Evolutionary conservation across 2,113 vertebrate genomes (phyloP).

Genomic region (Cynocephalus volans): DNA sequence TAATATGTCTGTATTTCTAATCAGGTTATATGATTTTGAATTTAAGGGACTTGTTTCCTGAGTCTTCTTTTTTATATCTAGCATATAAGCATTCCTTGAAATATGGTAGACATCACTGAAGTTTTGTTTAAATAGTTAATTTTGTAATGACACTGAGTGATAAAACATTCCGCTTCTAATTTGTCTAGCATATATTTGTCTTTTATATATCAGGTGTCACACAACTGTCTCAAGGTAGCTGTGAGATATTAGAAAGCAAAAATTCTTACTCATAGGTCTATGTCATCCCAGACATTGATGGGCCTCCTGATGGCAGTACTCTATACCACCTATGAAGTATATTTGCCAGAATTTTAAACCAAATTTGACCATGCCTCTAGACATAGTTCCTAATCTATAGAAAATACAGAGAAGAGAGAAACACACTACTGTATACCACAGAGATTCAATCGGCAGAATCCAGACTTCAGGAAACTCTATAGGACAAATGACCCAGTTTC

Average conservation of each 20-base stretch:
- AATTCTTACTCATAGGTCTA: constrained; percentile 52
- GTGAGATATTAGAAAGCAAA: constrained; percentile 71
- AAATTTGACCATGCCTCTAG: constrained; percentile 73
- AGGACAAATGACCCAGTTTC: constrained; percentile 64
- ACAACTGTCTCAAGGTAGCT: constrained; percentile 66
- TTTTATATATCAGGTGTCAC: constrained; percentile 67
- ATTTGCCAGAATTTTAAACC: constrained; percentile 67
- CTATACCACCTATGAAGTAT: constrained; percentile 25
- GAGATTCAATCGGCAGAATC: constrained; percentile 52
- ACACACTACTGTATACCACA: constrained; percentile 32
- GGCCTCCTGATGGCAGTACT: constrained; percentile 60
- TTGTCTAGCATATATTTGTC: constrained; percentile 63
- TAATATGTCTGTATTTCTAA: constrained; percentile 71
- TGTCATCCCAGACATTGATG: constrained; percentile 58
- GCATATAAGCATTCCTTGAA: constrained; percentile 67
- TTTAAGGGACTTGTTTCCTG: constrained; percentile 63
- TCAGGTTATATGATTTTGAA: constrained; percentile 60
- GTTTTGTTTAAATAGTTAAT: constrained; percentile 61
- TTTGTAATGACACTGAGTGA: constrained; percentile 67
- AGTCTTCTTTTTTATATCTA: constrained; percentile 68
- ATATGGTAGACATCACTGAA: constrained; percentile 71
- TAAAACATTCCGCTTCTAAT: constrained; percentile 62
- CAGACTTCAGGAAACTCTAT: constrained; percentile 33
- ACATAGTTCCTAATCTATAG: constrained; percentile 60
- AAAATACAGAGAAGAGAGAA: constrained; percentile 62